Base-by-base conservation (phyloP, 2,797 vertebrate species). In the Philypnodon macrostomus region DNA sequence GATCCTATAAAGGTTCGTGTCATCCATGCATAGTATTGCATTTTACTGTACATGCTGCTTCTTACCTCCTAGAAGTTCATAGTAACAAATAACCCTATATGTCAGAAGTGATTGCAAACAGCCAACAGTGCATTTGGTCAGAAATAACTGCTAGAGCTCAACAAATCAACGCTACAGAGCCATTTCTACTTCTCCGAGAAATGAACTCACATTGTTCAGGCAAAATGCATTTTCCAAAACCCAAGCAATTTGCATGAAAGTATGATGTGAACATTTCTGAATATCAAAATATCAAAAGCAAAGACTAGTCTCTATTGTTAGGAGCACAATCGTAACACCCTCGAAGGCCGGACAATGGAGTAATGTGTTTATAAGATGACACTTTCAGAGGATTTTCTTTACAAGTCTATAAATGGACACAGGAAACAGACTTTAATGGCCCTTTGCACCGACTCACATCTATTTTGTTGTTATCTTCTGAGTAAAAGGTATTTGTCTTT, bases 251-350 rank as follows among this genome's bases (percentile, higher is more conserved):
- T 24, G 13, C 12, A 18, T 9, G 5, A 9, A 18, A 14, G 3
- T 11, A 19, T 16, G 15, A 1, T n/a, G 17, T 21, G 4, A 38
- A 5, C 15, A 56, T 13, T 21, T 35, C 2, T 32, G 7, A 40
- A 30, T 33, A 51, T 41, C 14, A 17, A 30, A 44, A 31, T 24
- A 24, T 44, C 41, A n/a, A 7, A 44, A 17, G 26, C 15, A 18
- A 12, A 10, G 7, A 44, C 15, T 42, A 42, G 39, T 42, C 5
- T 11, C 27, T 16, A 30, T 44, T 44, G 41, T 44, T 27, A 44
- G 11, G 16, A 44, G 17, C 26, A 44, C 16, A 44, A 30, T 42
- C 11, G 39, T 1, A 23, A 30, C 19, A 17, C 5, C 13, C 4
- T 2, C 21, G 26, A 5, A 11, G 7, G 29, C 6, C 33, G 44